Evolutionary conservation across 53 echinoderm and acorn worm species (phyloP).

Genomic region (Henricia sp.): DNA sequence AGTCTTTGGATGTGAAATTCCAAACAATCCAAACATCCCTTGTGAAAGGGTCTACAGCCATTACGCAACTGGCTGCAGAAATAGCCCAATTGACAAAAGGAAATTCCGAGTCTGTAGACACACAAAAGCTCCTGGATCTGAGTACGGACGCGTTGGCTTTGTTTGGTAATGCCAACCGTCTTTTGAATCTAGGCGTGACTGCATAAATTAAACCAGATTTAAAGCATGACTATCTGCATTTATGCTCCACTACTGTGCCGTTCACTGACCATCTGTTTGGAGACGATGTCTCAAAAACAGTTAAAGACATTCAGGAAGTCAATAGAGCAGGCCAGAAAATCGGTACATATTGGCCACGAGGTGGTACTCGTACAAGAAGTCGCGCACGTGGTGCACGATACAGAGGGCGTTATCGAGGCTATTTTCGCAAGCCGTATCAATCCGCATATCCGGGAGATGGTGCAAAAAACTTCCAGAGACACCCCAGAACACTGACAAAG

Average conservation of each 20-base stretch:
- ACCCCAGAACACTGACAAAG: constrained; percentile 11
- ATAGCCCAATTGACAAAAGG: constrained; percentile 22
- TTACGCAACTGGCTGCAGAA: constrained; percentile 32
- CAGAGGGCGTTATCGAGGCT: constrained; percentile 24
- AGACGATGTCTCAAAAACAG: constrained; percentile 54
- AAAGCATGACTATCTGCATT: constrained; percentile 47
- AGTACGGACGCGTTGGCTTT: constrained; percentile 55
- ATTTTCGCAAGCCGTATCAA: constrained; percentile 10
- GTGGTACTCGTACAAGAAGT: neutral
- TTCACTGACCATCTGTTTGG: constrained; percentile 59
- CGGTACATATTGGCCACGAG: constrained; percentile 6
- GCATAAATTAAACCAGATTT: constrained; percentile 51
- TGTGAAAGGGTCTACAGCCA: constrained; percentile 59
- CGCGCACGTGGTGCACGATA: constrained; percentile 16
- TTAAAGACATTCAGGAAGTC: constrained; percentile 58
- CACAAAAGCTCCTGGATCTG: constrained; percentile 43
- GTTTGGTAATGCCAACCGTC: constrained; percentile 50
- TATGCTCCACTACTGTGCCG: constrained; percentile 44
- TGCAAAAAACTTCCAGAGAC: constrained; percentile 50
- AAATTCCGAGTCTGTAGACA: neutral
- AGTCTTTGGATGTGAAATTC: constrained; percentile 47
- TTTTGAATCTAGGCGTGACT: constrained; percentile 37
- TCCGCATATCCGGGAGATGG: constrained; percentile 9
- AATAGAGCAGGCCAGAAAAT: constrained; percentile 52
- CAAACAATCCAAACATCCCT: constrained; percentile 44